phyloP scores from a whole-genome alignment of 2,888 invertebrate genomes.

The Nemapogon koenigi region DNA sequence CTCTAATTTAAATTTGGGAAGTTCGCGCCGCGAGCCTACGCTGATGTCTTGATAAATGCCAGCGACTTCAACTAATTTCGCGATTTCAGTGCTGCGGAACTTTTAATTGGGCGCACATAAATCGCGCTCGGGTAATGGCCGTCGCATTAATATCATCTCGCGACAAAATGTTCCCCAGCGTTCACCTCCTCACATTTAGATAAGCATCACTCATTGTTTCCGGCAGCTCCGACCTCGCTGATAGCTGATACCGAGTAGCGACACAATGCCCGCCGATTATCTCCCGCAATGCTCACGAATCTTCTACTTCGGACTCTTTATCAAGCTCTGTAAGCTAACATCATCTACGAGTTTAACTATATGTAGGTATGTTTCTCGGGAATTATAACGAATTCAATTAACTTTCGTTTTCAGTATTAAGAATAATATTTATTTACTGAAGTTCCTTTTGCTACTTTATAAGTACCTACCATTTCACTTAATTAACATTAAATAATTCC shows the following conservation, averaged over 20 bases:
- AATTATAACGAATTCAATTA: too few species aligned
- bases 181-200: slow-evolving; percentile 28
- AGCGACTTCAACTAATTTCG: slow-evolving; percentile 59
- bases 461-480: too few species aligned
- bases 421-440: too few species aligned
- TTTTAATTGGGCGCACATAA: slow-evolving; percentile 62
- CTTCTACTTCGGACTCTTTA: too few species aligned
- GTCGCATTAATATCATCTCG: slow-evolving; percentile 49
- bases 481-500: too few species aligned
- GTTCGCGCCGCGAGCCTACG: slow-evolving; percentile 56
- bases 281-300: too few species aligned
- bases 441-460: too few species aligned
- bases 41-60: slow-evolving; percentile 65
- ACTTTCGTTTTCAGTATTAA: too few species aligned
- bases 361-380: too few species aligned
- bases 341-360: too few species aligned
- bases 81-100: slow-evolving; percentile 53
- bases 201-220: slow-evolving; percentile 56
- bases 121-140: slow-evolving; percentile 48
- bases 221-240: slow-evolving; percentile 22
- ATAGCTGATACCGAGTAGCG: slow-evolving; percentile 16
- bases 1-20: slow-evolving; percentile 67
- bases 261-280: slow-evolving; percentile 17
- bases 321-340: too few species aligned
- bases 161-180: slow-evolving; percentile 45